Base-by-base conservation (phyloP, 2,888 invertebrate species). In the Hypolimnas misippus region DNA sequence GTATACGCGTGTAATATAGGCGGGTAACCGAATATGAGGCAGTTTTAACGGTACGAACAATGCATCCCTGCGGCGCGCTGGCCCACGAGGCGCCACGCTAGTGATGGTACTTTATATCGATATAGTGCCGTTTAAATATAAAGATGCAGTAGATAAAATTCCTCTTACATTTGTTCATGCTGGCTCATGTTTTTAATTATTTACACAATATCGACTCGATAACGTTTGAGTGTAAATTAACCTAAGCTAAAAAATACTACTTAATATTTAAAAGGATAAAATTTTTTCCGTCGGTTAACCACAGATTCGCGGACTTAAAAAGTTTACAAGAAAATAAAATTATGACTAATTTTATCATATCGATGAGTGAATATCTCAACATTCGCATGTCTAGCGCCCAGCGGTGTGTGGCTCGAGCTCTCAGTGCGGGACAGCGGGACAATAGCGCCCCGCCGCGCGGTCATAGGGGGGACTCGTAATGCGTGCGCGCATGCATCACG, bases 21-120 rank as follows among this genome's bases (percentile, higher is more conserved):
- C 83, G 82, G 82, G 91, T 90, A 89, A 89, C 90, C 87, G 77
- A 89, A 90, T 91, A 91, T 89, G 87, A 90, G 90, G 88, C 89
- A 88, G 84, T 71, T 89, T 89, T 65, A 89, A 84, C 77, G 73
- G 81, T 79, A 76, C 81, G 85, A 79, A 90, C 89, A 89, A 89
- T 86, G 84, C 79, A 75, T 74, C 83, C 89, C 91, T 83, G 89
- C 83, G 81, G 90, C 77, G 87, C 68, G 72, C 70, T 70, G 79
- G 79, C 76, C 80, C 75, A 71, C 72, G 80, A 87, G 90, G 90
- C 90, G 91, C 91, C 91, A 83, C 70, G 68, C 6, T 79, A 87
- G 87, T 69, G 85, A 59, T 74, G 85, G 42, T n/a, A 25, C 64
- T 62, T 67, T 46, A 73, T 69, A 58, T 74, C 73, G 70, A 73